Base-by-base conservation (phyloP, 2,888 invertebrate genomes). In the Epinotia nisella region DNA sequence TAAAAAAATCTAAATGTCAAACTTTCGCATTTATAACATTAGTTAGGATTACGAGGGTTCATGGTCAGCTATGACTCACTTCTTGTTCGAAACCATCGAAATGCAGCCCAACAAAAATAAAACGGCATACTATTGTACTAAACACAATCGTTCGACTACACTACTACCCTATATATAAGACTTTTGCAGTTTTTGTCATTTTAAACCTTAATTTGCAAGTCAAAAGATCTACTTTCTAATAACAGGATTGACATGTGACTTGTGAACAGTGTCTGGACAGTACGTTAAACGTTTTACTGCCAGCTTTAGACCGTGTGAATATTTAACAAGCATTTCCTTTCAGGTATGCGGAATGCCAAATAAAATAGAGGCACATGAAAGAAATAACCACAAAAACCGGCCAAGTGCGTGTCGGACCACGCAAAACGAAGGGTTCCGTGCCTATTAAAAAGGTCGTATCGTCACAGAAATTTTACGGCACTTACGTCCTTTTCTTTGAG, bases 241-340 rank as follows among this genome's bases (percentile, higher is more conserved):
- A 39, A 19, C 41, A 15, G 7, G 2, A 15, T 15, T 49, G 3
- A n/a, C n/a, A 29, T 21, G 58, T 58, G 21, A 29, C n/a, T 29
- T 4, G 21, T 13, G 19, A 19, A 53, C 21, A 35, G 35, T 9
- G 41, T 24, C 62, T 49, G 51, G 29, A 53, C 19, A 55, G 13
- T 41, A 11, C 45, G 55, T 55, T 29, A 35, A 51, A 51, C 29
- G 24, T 35, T 61, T 66, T 45, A 60, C 19, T 55, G 66, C 66
- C 55, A 60, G 53, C 13, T 24, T 45, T 61, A 41, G 29, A 71
- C 29, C 19, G 53, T 55, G 55, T 19, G 55, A 71, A 35, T 66
- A 66, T 71, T 67, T 61, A 21, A 61, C 17, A 67, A 60, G 71
- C 71, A 49, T 71, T 66, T 71, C 66, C 60, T 60, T 71, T 71